Evolutionary conservation across 2,888 invertebrate genomes (phyloP).

Genomic region (Scaptomyza parva): DNA sequence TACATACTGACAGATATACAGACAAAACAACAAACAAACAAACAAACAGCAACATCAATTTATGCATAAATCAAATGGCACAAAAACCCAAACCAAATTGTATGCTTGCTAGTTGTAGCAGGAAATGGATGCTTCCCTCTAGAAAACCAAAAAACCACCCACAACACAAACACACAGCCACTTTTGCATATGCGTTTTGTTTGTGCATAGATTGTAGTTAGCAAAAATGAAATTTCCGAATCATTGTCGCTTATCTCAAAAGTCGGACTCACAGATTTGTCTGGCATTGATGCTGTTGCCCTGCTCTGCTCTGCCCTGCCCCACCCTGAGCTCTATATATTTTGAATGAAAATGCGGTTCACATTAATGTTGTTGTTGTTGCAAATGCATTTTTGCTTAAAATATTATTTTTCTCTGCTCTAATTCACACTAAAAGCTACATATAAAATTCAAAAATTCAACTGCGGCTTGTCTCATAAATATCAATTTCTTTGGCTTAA

Average conservation of each 20-base stretch:
- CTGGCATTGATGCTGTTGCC: neutral
- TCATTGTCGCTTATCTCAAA: slow-evolving; percentile 44
- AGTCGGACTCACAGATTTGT: slow-evolving; percentile 1
- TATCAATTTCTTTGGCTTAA: neutral
- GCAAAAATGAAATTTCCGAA: slow-evolving; percentile 57
- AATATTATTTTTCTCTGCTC: neutral
- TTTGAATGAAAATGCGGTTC: slow-evolving; percentile 44
- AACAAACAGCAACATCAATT: slow-evolving; percentile 63
- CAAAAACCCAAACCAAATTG: slow-evolving; percentile 56
- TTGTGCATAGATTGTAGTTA: slow-evolving; percentile 30
- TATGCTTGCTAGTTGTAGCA: slow-evolving; percentile 10
- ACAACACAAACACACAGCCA: neutral
- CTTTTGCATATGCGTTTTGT: slow-evolving; percentile 33
- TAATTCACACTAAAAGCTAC: neutral
- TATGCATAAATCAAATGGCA: slow-evolving; percentile 68
- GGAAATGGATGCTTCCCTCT: slow-evolving; percentile 14
- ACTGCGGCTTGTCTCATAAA: slow-evolving; percentile 13
- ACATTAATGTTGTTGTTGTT: slow-evolving; percentile 44
- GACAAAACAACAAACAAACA: slow-evolving; percentile 34
- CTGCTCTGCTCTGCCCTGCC: too few species aligned
- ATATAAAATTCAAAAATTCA: neutral
- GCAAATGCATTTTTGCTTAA: slow-evolving; percentile 2
- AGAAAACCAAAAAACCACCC: neutral
- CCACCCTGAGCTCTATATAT: too few species aligned
- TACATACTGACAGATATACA: too few species aligned